phyloP scores from a whole-genome alignment of 2,797 vertebrate species.

The Myripristis murdjan region DNA sequence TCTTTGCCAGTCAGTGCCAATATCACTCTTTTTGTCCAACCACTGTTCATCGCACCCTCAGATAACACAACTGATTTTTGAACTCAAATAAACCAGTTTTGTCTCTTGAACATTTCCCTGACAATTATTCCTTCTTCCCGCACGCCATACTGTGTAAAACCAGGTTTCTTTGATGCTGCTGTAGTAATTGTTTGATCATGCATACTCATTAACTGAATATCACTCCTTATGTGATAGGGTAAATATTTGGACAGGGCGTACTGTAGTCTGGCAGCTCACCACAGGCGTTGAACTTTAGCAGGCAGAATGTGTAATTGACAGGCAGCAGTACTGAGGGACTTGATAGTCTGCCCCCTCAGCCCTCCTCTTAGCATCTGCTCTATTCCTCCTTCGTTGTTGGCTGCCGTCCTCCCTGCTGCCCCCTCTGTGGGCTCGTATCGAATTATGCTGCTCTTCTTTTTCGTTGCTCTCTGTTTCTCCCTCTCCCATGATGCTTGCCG shows the following conservation, averaged over 20 bases:
- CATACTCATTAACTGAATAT: constrained; percentile 12
- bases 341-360: constrained; percentile 17
- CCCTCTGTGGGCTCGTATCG: constrained; percentile 75
- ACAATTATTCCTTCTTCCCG: background rate
- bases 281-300: constrained; percentile 22
- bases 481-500: constrained; percentile 43
- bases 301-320: constrained; percentile 58
- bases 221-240: constrained; percentile 41
- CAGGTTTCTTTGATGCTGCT: background rate
- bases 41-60: constrained; percentile 15
- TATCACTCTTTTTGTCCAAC: constrained; percentile 9
- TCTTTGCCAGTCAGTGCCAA: constrained; percentile 30
- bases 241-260: constrained; percentile 61
- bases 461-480: constrained; percentile 57
- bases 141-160: constrained; percentile 23
- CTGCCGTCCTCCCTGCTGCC: constrained; percentile 65
- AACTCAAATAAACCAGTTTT: constrained; percentile 14
- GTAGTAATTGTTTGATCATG: constrained; percentile 6
- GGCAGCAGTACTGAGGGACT: constrained; percentile 43
- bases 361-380: constrained; percentile 75
- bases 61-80: background rate
- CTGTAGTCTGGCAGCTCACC: constrained; percentile 31
- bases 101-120: constrained; percentile 1
- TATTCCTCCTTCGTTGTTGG: constrained; percentile 68
- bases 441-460: constrained; percentile 86